Conservation (phyloP, 2,113 vertebrate genomes). For the Heterochromis multidens region DNA sequence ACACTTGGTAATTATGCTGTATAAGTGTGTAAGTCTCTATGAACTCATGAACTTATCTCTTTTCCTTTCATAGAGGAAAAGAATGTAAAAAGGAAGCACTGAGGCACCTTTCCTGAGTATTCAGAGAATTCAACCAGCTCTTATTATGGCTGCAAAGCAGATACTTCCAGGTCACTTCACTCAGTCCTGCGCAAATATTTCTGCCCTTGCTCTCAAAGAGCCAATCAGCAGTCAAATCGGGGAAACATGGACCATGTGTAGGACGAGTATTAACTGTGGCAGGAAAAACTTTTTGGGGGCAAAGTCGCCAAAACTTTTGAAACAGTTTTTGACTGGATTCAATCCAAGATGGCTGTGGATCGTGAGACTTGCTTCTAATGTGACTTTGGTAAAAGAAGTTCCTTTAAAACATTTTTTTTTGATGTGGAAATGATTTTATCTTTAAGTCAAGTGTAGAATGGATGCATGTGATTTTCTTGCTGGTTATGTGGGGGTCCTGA, state of each 20-base stretch:
- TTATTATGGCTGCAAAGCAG: background rate
- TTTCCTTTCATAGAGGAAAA: background rate
- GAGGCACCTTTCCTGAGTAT: background rate
- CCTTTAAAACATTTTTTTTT: background rate
- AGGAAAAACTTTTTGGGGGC: background rate
- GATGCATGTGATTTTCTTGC: background rate
- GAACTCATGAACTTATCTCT: background rate
- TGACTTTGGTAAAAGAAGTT: background rate
- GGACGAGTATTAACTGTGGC: background rate
- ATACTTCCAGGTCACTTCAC: background rate
- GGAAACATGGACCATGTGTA: background rate
- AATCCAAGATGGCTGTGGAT: background rate
- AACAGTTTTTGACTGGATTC: background rate
- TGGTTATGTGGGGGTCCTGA: too few species aligned
- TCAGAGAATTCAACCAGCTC: background rate
- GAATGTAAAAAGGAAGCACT: background rate
- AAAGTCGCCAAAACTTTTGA: background rate
- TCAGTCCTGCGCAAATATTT: background rate
- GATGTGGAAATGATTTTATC: background rate
- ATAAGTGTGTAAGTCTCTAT: too few species aligned
- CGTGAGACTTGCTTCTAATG: background rate
- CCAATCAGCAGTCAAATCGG: background rate
- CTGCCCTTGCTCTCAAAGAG: background rate
- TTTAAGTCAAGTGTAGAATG: background rate
- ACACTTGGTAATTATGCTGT: too few species aligned